Evolutionary conservation across 2,888 invertebrate species (phyloP).

Genomic region (Brenthis daphne): DNA sequence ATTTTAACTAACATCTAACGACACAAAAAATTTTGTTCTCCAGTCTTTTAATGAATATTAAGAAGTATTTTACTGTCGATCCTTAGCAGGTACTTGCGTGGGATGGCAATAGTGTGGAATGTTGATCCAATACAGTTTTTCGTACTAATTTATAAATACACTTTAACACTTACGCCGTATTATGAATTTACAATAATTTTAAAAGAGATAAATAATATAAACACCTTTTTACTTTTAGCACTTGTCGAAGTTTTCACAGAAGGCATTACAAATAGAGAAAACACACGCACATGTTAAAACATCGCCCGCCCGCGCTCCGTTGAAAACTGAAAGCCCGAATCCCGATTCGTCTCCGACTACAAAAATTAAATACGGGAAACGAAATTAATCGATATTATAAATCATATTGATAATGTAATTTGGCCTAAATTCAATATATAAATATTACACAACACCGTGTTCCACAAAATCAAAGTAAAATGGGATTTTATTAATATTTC

Average conservation of each 20-base stretch:
- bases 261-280: constrained; percentile 45
- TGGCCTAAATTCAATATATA: constrained; percentile 12
- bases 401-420: constrained; percentile 13
- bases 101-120: background rate
- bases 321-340: constrained; percentile 59
- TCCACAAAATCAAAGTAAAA: constrained; percentile 3
- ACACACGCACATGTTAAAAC: constrained; percentile 51
- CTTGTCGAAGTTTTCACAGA: constrained; percentile 43
- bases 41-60: background rate
- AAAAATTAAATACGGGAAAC: constrained; percentile 35
- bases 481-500: constrained; percentile 11
- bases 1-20: too few relatives aligned
- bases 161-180: background rate
- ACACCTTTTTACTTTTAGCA: constrained; percentile 52
- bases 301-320: constrained; percentile 54
- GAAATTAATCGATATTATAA: constrained; percentile 17
- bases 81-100: background rate
- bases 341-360: constrained; percentile 37
- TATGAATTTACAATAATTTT: background rate
- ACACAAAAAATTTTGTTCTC: background rate
- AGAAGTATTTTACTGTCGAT: background rate
- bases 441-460: constrained; percentile 6
- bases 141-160: constrained; percentile 1
- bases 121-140: background rate
- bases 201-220: background rate